Base-by-base conservation (phyloP, 2,888 invertebrate species). In the Acleris cristana region DNA sequence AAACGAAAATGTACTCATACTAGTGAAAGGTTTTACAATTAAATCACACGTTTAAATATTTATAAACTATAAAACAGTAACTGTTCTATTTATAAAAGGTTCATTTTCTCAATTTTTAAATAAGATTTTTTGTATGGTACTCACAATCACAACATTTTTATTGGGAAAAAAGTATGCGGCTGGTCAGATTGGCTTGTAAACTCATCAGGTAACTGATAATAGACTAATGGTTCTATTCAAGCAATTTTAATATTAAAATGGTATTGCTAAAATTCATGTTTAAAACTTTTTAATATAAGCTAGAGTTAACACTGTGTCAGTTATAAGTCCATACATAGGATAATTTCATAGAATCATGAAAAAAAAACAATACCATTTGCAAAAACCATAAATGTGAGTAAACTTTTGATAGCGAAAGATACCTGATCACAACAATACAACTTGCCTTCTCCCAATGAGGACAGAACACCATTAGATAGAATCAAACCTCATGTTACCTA, bases 141-240 rank as follows among this genome's bases (percentile, higher is more conserved):
- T 48, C 54, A 52, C 40, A 51, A 48, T 48, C 54, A 52, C 40
- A 44, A 56, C 8, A 52, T 62, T 62, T 53, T 10, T 44, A 30
- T 34, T 53, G 64, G 48, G 52, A 49, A 34, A 55, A 3, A 19
- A 19, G 30, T 64, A 44, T 53, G 53, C 10, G 14, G 18, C 40
- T 45, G 48, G n/a, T 64, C 48, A 48, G 48, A 52, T 40, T 60
- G 49, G 60, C 51, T 60, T 53, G 40, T 53, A 54, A 44, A 53
- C 51, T 63, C 58, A 44, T 67, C 58, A 58, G 58, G 45, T 45
- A 54, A 62, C 66, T 62, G 62, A 58, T 63, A 18, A 58, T 66
- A 66, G 66, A 63, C 49, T 63, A 63, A 67, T 67, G 54, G 63
- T 63, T 67, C 67, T 67, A 67, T 67, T 67, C 67, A 67, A 67